Base-by-base conservation (phyloP, 2,888 invertebrate genomes). In the Hydraecia micacea region DNA sequence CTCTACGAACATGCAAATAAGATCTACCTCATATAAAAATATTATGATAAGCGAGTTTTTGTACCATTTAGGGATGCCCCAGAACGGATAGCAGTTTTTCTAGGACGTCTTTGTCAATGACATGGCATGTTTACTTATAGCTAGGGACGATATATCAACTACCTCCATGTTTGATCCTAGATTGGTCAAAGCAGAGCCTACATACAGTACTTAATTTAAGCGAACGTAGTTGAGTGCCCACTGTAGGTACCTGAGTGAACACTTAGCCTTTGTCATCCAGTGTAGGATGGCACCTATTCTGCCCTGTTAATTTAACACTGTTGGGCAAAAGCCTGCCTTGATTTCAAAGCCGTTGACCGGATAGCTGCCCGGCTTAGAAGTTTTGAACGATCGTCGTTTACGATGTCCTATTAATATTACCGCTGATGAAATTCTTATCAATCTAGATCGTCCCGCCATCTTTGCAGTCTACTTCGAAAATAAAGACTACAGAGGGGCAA, bases 21-120 rank as follows among this genome's bases (percentile, higher is more conserved):
- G 32, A 36, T 62, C 13, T 9, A 82, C 0, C 9, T 36, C 15
- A 32, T 60, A 21, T 49, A 42, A 42, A 74, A 79, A 79, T 66
- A 75, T 25, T 66, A 75, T 25, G 36, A 15, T 15, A 55, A 28
- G 9, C 25, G 3, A 67, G 25, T 55, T 82, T 79, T 79, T 75
- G 52, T 25, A 5, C 42, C 7, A 55, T 62, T 46, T 52, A 75
- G 28, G 60, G 60, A 60, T 9, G 52, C 13, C 13, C 18, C 21
- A 60, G 28, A 21, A 28, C 9, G 32, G 32, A 8, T 6, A 52
- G 13, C 18, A 36, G 18, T 67, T 75, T 79, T 60, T 67, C 15
- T 66, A 36, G 7, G 28, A 75, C 6, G 0, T 8, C 18, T 67
- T 66, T 81, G n/a, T 67, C 42, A 9, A 13, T 60, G 32, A 42